A percentile compares a stretch with the other conserved stretches of the same genome.
phyloP scores from a whole-genome alignment of 2,888 invertebrate genomes.

The Paralinhomoeus sp. region DNA sequence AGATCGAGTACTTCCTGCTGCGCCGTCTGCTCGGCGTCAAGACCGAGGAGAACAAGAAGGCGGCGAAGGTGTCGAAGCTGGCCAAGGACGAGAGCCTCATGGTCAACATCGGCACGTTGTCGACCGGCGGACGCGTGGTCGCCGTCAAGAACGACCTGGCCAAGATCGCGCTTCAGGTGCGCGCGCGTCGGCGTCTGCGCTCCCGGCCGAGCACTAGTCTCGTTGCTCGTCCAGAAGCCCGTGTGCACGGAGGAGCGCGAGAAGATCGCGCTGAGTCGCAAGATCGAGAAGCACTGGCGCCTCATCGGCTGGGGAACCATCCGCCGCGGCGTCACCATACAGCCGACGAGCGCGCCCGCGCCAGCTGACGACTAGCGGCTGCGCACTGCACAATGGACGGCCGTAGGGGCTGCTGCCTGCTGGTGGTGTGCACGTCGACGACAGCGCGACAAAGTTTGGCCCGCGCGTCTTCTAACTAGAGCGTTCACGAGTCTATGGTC shows the following conservation, averaged over 20 bases:
- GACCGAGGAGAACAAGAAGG: slow-evolving; percentile 95
- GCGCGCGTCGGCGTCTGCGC: no score
- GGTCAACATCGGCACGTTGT: slow-evolving; percentile 94
- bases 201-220: no score
- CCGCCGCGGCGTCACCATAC: slow-evolving; percentile 81
- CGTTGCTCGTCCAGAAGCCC: slow-evolving; percentile 74
- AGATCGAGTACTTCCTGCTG: slow-evolving; percentile 87
- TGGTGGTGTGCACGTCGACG: no score
- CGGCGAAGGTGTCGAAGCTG: slow-evolving; percentile 82
- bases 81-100: slow-evolving; percentile 69
- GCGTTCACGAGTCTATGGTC: no score
- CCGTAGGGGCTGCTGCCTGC: no score
- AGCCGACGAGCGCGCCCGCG: slow-evolving; percentile 35
- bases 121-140: slow-evolving; percentile 40
- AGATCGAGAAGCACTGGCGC: slow-evolving; percentile 99
- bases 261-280: slow-evolving; percentile 91
- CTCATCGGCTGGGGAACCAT: slow-evolving; percentile 99
- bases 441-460: no score
- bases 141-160: slow-evolving; percentile 32
- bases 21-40: slow-evolving; percentile 85
- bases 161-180: slow-evolving; percentile 76
- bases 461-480: no score
- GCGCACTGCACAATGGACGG: no score
- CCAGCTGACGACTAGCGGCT: no score
- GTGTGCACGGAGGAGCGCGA: slow-evolving; percentile 97